These are phyloP conservation scores for Lepisosteus osseus DNA, from an alignment of 2,113 vertebrate genomes.

Conservation along the genomic window DNA sequence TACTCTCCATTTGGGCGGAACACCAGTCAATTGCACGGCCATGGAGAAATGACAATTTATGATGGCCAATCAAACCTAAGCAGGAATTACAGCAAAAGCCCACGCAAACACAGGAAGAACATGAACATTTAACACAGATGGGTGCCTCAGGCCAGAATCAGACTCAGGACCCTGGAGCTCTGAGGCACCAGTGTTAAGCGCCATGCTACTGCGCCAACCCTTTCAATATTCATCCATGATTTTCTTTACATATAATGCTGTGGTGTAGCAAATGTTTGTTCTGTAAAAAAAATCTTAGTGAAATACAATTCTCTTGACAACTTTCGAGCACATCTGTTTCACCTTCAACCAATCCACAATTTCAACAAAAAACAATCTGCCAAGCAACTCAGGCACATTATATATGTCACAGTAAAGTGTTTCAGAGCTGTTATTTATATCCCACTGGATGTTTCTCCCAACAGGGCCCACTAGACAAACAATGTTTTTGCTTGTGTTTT, in stretches of 20 bases:
- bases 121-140: too few relatives aligned
- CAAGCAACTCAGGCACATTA: background rate
- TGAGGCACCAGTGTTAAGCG: background rate
- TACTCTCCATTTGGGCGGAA: too few relatives aligned
- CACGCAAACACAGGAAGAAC: too few relatives aligned
- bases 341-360: background rate
- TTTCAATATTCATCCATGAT: background rate
- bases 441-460: slow-evolving; percentile 26
- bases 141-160: too few relatives aligned
- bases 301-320: slow-evolving; percentile 8
- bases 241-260: background rate
- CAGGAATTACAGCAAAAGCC: too few relatives aligned
- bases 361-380: background rate
- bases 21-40: too few relatives aligned
- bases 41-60: too few relatives aligned
- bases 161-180: too few relatives aligned
- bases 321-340: slow-evolving; percentile 6
- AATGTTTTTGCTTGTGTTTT: slow-evolving; percentile 33
- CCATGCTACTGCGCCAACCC: too few relatives aligned
- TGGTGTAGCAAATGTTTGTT: background rate
- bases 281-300: background rate
- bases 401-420: background rate
- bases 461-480: slow-evolving; percentile 22
- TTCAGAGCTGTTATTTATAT: slow-evolving; percentile 23
- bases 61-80: too few relatives aligned